A percentile compares a stretch with the other conserved stretches of the same genome.
These are phyloP conservation scores for Eclectus roratus DNA, from an alignment of 2,113 vertebrate genomes.

Conservation along the genomic window DNA sequence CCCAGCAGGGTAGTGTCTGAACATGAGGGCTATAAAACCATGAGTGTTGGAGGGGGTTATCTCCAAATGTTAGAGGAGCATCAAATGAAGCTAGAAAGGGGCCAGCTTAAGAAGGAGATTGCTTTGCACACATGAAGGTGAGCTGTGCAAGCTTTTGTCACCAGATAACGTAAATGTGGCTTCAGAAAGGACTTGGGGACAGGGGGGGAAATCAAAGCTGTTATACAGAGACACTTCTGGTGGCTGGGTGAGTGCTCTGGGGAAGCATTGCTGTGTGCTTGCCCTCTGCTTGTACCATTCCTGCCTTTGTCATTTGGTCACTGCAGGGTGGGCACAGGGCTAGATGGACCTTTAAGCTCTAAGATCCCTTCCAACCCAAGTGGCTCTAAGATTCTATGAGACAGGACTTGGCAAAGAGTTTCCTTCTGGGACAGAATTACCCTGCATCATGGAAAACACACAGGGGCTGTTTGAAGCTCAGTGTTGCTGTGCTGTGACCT, in stretches of 20 bases:
- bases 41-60: background rate
- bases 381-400: background rate
- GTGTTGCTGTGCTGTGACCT: background rate
- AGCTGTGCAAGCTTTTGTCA: background rate
- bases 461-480: background rate
- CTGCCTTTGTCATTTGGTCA: background rate
- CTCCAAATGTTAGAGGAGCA: background rate
- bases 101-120: background rate
- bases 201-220: no score
- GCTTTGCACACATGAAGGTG: background rate
- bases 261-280: background rate
- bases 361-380: background rate
- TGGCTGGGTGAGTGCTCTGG: no score
- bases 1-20: background rate
- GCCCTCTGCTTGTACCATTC: background rate
- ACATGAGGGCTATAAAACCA: background rate
- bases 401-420: fast-evolving
- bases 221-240: background rate
- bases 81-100: background rate
- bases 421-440: background rate
- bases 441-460: fast-evolving
- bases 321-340: fast-evolving
- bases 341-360: background rate
- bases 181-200: background rate
- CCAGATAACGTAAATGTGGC: no score